Conservation (phyloP, 2,797 vertebrate genomes). For the Chaunax sp. region DNA sequence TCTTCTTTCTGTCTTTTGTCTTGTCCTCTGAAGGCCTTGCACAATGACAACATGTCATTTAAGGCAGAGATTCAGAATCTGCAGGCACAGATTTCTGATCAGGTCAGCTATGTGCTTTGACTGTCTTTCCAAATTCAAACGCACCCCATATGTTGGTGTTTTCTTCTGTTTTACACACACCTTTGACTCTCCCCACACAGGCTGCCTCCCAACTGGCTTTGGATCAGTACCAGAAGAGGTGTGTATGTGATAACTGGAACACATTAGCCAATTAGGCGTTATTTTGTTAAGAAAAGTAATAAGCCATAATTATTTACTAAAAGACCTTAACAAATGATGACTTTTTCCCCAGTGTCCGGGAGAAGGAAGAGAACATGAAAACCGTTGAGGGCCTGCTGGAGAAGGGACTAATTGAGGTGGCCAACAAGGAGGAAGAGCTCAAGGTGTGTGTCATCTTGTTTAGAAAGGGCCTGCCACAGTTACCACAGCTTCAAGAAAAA, state of each 20-base stretch:
- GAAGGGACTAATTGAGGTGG: constrained; percentile 94
- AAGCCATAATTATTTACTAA: not conserved
- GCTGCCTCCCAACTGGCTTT: constrained; percentile 81
- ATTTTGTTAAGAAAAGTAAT: not conserved
- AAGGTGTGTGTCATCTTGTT: constrained; percentile 75
- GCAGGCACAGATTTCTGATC: constrained; percentile 91
- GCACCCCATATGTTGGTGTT: not conserved
- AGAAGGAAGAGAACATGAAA: constrained; percentile 95
- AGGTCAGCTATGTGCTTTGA: constrained; percentile 80
- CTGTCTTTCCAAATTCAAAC: constrained; percentile 2
- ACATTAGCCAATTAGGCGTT: constrained; percentile 5
- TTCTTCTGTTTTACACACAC: constrained; percentile 34
- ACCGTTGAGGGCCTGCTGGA: constrained; percentile 93
- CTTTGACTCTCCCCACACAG: constrained; percentile 51
- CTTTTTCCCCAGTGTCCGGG: constrained; percentile 83
- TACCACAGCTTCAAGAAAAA: not conserved
- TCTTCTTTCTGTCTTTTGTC: not conserved
- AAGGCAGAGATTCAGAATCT: constrained; percentile 93
- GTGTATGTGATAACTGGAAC: constrained; percentile 55
- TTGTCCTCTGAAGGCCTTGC: constrained; percentile 84
- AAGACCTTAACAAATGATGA: not conserved
- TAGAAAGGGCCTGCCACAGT: not conserved
- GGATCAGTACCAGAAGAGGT: constrained; percentile 95
- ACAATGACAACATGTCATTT: constrained; percentile 92
- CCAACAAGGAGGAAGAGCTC: constrained; percentile 94